Evolutionary conservation across 2,797 vertebrate genomes (phyloP), one percentile per base, ranked within the genome.

Genomic region (Adrianichthys oophorus): DNA sequence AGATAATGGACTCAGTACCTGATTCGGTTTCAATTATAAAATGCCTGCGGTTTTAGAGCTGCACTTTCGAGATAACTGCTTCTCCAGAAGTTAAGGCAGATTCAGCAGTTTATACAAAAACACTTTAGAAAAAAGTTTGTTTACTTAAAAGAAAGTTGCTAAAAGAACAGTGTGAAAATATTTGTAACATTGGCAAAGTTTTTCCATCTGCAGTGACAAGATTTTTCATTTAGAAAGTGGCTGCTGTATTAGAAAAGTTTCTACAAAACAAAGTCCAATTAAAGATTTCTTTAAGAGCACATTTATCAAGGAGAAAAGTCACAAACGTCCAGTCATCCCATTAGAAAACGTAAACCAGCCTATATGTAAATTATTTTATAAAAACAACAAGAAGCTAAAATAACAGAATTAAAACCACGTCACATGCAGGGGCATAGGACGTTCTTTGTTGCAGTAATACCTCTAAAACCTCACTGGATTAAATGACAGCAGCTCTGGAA

Each of bases 21-120:
- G 68, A 58, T 63, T 79, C 71, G 72, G 77, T 72, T 74, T 87
- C 83, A 85, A 76, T 87, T 83, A 84, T 79, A 71, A 84, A 83
- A 85, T 76, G 72, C 59, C 42, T 23, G 42, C 47, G 63, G 68
- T 59, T 64, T 46, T 41, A 48, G 50, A 46, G 42, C 49, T 21
- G 59, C 51, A 65, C 53, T 48, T 52, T 48, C 53, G 32, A 55
- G 62, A 62, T 59, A 44, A 48, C 58, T 5, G 47, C 17, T n/a
- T 44, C 21, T 56, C 41, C 53, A 4, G 42, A 57, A 24, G 56
- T 43, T 50, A 42, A 74, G 62, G 10, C 32, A 37, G 32, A 37
- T 37, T 37, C 32, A 37, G 32, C 32, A 12, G 10, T 37, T 37
- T 12, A 37, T 37, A 12, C 10, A 12, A 37, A 37, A 37, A 37